Evolutionary conservation across 2,888 invertebrate species (phyloP).

Genomic region (Fragum whitleyi): DNA sequence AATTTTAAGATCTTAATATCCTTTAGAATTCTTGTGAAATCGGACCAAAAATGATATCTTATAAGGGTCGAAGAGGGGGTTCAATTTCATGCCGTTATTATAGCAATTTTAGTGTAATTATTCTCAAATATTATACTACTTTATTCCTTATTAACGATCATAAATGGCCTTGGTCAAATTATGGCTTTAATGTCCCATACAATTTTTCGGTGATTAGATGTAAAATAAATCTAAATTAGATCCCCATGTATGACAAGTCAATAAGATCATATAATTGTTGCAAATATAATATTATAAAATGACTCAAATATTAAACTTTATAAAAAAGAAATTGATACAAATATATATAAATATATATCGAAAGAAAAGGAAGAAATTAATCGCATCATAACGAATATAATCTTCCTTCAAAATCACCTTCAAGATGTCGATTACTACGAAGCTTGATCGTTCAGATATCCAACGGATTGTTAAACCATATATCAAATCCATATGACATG

Average conservation of each 20-base stretch:
- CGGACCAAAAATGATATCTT: too few species aligned
- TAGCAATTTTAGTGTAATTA: conserved; percentile 7
- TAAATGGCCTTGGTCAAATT: conserved; percentile 2
- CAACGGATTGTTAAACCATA: not conserved
- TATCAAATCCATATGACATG: conserved; percentile 7
- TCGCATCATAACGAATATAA: too few species aligned
- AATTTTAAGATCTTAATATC: too few species aligned
- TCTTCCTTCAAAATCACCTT: too few species aligned
- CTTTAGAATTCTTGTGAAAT: too few species aligned
- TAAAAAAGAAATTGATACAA: not conserved
- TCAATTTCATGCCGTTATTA: not conserved
- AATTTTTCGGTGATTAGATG: conserved; percentile 3
- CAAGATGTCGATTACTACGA: too few species aligned
- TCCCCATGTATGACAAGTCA: not conserved
- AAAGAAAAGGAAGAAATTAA: too few species aligned
- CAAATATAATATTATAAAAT: not conserved
- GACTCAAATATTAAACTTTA: not conserved
- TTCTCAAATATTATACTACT: conserved; percentile 1
- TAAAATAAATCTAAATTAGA: conserved; percentile 21
- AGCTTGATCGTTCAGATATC: too few species aligned
- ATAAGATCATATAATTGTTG: not conserved
- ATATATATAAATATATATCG: not conserved
- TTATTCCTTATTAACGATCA: conserved; percentile 10
- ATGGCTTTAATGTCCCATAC: not conserved
- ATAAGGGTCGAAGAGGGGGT: not conserved